Evolutionary conservation across 2,797 vertebrate genomes (phyloP).

Genomic region (Oceanodroma leucorhoa): DNA sequence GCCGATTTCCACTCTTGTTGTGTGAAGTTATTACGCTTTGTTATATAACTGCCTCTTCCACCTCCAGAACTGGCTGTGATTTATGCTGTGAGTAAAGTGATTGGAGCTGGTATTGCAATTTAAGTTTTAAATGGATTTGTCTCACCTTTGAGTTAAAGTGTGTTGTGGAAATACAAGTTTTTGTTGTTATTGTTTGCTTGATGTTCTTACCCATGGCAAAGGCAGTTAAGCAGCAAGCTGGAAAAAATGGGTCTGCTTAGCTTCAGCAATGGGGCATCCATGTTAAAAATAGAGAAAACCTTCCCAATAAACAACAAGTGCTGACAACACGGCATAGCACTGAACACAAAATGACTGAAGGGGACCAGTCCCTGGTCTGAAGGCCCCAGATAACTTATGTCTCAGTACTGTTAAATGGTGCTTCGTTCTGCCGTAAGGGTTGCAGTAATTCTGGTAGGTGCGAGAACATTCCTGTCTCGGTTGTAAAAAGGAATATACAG

Average conservation of each 20-base stretch:
- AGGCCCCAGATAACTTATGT: background rate
- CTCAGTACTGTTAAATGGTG: background rate
- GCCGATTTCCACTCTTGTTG: constrained; percentile 27
- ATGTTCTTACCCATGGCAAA: constrained; percentile 6
- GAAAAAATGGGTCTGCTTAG: constrained; percentile 8
- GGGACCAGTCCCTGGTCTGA: background rate
- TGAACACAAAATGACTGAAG: background rate
- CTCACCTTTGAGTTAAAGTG: constrained; percentile 48
- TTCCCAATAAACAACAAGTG: background rate
- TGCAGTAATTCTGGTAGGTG: background rate
- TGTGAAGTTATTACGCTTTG: constrained; percentile 38
- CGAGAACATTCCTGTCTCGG: background rate
- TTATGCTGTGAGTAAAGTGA: constrained; percentile 53
- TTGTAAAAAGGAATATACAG: background rate
- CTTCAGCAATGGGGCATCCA: background rate
- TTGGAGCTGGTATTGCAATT: constrained; percentile 54
- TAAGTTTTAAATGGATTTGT: constrained; percentile 66
- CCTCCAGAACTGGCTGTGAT: constrained; percentile 50
- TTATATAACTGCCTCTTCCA: constrained; percentile 37
- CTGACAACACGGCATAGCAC: background rate
- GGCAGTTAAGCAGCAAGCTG: constrained; percentile 1
- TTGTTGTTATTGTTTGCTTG: constrained; percentile 37
- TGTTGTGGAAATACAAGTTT: constrained; percentile 30
- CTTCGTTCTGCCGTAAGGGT: background rate
- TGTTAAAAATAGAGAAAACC: background rate